Conservation (phyloP, 2,797 vertebrate species). For the Agapornis canus region DNA sequence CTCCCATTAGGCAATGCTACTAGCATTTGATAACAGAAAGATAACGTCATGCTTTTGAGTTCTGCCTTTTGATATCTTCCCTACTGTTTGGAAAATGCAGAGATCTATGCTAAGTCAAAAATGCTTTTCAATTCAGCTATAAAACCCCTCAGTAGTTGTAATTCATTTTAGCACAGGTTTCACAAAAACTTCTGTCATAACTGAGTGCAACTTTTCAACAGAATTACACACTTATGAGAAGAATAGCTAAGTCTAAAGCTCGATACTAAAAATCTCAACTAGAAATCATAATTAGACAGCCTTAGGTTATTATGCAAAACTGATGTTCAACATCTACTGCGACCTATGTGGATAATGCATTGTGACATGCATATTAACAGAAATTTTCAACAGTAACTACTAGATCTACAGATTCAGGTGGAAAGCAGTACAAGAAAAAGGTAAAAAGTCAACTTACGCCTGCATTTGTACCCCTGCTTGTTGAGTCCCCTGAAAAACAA, state of each 20-base stretch:
- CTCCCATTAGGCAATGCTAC: neutral
- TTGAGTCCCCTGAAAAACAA: slow-evolving; percentile 91
- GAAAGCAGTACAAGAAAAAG: neutral
- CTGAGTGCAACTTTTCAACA: neutral
- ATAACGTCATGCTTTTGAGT: neutral
- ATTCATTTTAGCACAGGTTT: neutral
- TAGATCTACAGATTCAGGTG: neutral
- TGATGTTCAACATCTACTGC: neutral
- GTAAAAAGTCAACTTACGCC: slow-evolving; percentile 84
- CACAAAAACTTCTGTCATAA: neutral
- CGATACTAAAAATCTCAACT: neutral
- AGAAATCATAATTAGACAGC: neutral
- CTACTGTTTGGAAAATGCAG: neutral
- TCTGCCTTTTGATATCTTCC: neutral
- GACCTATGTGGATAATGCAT: neutral
- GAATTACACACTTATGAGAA: neutral
- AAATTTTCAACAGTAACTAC: neutral
- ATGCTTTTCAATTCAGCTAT: neutral
- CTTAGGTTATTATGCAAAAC: neutral
- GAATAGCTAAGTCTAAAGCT: neutral
- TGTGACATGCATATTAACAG: neutral
- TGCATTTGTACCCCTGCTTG: slow-evolving; percentile 98
- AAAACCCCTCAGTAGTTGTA: neutral
- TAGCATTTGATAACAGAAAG: neutral
- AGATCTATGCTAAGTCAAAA: neutral